phyloP scores from a whole-genome alignment of 2,888 invertebrate species.

The Philhelius pedissequus region DNA sequence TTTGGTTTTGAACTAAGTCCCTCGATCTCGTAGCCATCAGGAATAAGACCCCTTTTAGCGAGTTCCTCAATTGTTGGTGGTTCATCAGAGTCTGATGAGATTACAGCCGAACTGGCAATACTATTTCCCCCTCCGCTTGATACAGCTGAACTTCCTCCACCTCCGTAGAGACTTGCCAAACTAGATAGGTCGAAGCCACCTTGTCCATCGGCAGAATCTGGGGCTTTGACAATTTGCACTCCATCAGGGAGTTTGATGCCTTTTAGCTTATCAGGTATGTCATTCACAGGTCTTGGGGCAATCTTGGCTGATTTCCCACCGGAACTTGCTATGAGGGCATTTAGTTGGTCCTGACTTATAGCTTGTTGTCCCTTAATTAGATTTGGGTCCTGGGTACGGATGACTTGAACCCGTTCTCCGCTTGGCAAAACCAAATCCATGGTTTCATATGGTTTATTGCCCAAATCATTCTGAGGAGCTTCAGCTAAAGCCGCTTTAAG shows the following conservation, averaged over 20 bases:
- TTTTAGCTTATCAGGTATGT: constrained; percentile 80
- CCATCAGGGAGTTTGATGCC: constrained; percentile 83
- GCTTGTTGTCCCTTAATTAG: constrained; percentile 82
- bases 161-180: constrained; percentile 76
- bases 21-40: constrained; percentile 90
- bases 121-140: constrained; percentile 74
- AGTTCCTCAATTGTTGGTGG: constrained; percentile 88
- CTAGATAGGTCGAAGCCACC: constrained; percentile 75
- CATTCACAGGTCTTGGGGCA: constrained; percentile 70
- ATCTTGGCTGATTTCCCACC: constrained; percentile 10
- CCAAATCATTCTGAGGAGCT: constrained; percentile 83
- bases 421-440: constrained; percentile 87
- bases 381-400: constrained; percentile 86
- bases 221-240: constrained; percentile 71
- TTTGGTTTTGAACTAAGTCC: constrained; percentile 88
- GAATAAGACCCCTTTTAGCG: constrained; percentile 86
- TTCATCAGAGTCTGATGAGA: constrained; percentile 80
- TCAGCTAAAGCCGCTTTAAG: constrained; percentile 86
- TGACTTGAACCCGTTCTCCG: constrained; percentile 87
- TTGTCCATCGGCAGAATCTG: constrained; percentile 74
- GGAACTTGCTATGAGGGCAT: constrained; percentile 74
- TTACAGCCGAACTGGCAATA: constrained; percentile 78
- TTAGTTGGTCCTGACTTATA: constrained; percentile 78
- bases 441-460: constrained; percentile 85
- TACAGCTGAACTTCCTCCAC: constrained; percentile 71